These are phyloP conservation scores for Camponotus vicinus DNA, from an alignment of 1,140 invertebrate species.

Conservation along the genomic window DNA sequence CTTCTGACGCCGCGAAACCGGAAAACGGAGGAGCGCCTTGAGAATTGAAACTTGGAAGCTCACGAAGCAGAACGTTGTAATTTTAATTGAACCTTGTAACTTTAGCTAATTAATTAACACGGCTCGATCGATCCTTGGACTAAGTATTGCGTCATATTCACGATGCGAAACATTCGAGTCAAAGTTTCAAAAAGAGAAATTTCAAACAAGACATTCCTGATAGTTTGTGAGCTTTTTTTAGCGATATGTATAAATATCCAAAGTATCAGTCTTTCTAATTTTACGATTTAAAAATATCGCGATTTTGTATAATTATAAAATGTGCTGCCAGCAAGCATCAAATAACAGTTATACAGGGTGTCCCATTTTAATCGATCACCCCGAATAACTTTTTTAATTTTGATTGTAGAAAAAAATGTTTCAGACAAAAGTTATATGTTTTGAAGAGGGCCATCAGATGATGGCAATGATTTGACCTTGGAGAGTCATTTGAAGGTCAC, in stretches of 20 bases:
- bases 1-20: not conserved
- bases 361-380: too few relatives aligned
- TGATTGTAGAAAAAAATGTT: too few relatives aligned
- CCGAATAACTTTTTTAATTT: too few relatives aligned
- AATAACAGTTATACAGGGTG: too few relatives aligned
- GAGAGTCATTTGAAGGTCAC: too few relatives aligned
- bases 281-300: not conserved
- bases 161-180: not conserved
- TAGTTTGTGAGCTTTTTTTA: not conserved
- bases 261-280: not conserved
- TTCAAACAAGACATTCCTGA: not conserved
- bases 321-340: not conserved
- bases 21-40: not conserved
- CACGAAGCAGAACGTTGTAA: not conserved
- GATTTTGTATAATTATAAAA: not conserved
- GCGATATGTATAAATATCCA: not conserved
- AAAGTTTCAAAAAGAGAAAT: not conserved
- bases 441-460: too few relatives aligned
- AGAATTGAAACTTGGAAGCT: not conserved
- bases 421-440: too few relatives aligned
- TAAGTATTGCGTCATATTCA: not conserved
- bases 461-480: too few relatives aligned
- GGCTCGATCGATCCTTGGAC: not conserved
- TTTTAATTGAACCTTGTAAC: not conserved
- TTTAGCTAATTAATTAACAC: not conserved